phyloP scores from a whole-genome alignment of 2,113 vertebrate genomes.

The Daubentonia madagascariensis region DNA sequence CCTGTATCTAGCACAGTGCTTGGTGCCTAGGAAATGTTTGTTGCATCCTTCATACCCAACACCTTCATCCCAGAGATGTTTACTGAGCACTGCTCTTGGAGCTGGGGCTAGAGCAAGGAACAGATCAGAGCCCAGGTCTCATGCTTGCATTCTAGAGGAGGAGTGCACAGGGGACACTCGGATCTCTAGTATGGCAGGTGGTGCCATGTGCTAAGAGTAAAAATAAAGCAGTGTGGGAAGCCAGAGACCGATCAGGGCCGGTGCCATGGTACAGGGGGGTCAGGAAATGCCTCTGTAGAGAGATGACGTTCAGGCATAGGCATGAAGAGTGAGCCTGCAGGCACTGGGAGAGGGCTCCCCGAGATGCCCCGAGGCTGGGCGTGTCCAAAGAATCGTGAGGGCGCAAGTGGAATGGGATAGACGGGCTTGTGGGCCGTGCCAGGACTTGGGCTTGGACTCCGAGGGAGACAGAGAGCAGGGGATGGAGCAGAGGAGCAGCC shows the following conservation, averaged over 20 bases:
- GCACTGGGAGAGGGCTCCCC: neutral
- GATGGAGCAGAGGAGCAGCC: accelerated
- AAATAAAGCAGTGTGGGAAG: neutral
- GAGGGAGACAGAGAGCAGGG: accelerated
- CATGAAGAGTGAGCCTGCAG: neutral
- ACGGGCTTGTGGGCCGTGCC: too few relatives aligned
- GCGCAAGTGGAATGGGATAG: neutral
- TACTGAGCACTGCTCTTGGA: neutral
- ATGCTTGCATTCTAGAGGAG: neutral
- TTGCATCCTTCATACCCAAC: neutral
- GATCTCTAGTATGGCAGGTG: neutral
- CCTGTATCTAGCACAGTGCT: neutral
- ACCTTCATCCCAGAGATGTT: accelerated
- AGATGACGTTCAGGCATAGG: too few relatives aligned
- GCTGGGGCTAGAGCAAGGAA: neutral
- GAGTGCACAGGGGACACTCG: too few relatives aligned
- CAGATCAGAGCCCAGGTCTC: neutral
- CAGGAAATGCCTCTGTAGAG: neutral
- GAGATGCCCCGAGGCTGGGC: neutral
- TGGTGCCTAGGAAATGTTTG: neutral
- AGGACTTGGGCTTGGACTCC: neutral
- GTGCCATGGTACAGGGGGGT: too few relatives aligned
- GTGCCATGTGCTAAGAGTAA: neutral
- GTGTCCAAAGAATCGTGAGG: neutral
- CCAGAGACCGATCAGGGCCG: neutral